Base-by-base conservation (phyloP, 1,140 invertebrate species). In the Drosophila ogumai region DNA sequence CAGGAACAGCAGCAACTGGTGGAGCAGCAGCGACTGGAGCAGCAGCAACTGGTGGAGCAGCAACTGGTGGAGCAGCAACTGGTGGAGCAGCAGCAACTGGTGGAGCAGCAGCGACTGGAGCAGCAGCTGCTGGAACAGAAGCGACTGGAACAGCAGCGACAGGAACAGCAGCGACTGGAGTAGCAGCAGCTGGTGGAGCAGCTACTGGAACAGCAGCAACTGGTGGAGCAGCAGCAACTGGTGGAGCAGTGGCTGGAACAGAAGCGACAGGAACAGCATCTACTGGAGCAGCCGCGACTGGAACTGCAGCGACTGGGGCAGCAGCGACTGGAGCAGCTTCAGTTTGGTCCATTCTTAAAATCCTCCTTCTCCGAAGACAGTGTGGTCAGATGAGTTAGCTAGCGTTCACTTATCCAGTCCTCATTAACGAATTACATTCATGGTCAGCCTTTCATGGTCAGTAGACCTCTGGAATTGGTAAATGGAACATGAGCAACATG, bases 311-410 rank as follows among this genome's bases (percentile, higher is more conserved):
- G 6, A 3, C 22, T 2, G 50, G 13, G 17, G 22, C 7, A 6
- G 19, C 7, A 4, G 46, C 25, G 3, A 32, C 3, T 5, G 31
- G 34, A 15, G 19, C 41, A 6, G 69, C n/a, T 28, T 15, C 61
- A 22, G 22, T 36, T 55, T 31, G 41, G 2, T 74, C 41, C 68
- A 72, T 72, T 19, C 17, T n/a, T 15, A 31, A 32, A 64, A 17
- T 15, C 10, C 15, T 34, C 9, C 3, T 12, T 19, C 36, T 7
- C 15, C 25, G n/a, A 34, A 19, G 28, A 40, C 15, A 40, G 44
- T 12, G n/a, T 1, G 13, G 5, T 46, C 4, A 5, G 17, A n/a
- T 47, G 9, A n/a, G 6, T 31, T 22, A 17, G n/a, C 1, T 13
- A 10, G 40, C 12, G 12, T 56, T 28, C 4, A 15, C 34, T 56